These are phyloP conservation scores for Drosophila multiciliata DNA, from an alignment of 2,888 invertebrate genomes.

Conservation along the genomic window DNA sequence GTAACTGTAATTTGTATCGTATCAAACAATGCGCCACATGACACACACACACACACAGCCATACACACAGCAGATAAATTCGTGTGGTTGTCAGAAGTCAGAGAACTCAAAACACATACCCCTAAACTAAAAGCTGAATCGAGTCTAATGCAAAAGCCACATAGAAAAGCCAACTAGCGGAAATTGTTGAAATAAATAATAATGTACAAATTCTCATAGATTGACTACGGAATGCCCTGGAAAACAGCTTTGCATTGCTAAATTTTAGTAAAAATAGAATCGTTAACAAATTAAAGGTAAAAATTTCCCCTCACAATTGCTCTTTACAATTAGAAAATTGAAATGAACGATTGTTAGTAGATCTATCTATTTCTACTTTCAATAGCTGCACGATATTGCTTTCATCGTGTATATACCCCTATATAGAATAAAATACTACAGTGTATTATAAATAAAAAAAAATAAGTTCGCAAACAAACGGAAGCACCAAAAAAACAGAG, in stretches of 20 bases:
- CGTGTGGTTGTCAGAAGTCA: slow-evolving; percentile 29
- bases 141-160: slow-evolving; percentile 64
- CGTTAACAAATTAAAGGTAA: neutral
- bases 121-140: slow-evolving; percentile 41
- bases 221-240: slow-evolving; percentile 2
- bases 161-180: slow-evolving; percentile 58
- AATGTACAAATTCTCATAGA: neutral
- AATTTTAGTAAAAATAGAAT: neutral
- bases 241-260: neutral
- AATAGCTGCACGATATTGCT: neutral
- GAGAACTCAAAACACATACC: slow-evolving; percentile 26
- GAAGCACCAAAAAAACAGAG: slow-evolving; percentile 42
- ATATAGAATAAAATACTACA: neutral
- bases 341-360: neutral
- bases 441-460: slow-evolving; percentile 38
- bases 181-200: slow-evolving; percentile 63
- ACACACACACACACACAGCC: slow-evolving; percentile 15
- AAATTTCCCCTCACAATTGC: neutral
- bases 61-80: slow-evolving; percentile 42
- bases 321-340: neutral
- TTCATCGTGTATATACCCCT: neutral
- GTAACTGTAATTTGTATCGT: slow-evolving; percentile 52
- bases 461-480: slow-evolving; percentile 59
- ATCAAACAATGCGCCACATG: slow-evolving; percentile 75
- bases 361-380: neutral